These are phyloP conservation scores for Leiothrix lutea DNA, from an alignment of 2,113 vertebrate species.

Conservation along the genomic window DNA sequence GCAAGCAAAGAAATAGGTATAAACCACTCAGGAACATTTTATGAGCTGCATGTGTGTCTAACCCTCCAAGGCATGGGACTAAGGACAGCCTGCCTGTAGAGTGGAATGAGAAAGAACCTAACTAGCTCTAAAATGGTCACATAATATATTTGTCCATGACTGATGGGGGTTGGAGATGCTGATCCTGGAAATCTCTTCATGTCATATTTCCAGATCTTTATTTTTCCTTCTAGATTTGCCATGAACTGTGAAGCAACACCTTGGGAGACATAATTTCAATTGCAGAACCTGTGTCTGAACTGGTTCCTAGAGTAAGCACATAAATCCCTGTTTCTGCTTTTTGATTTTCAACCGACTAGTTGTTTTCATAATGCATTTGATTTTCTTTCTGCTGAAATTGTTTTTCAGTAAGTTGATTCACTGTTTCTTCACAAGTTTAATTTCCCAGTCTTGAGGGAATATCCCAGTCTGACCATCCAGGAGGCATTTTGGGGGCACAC, in stretches of 20 bases:
- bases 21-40: neutral
- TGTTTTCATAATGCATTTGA: neutral
- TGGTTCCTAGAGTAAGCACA: fast-evolving
- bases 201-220: neutral
- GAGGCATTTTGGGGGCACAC: no score
- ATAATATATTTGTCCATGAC: neutral
- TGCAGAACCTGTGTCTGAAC: neutral
- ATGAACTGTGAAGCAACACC: neutral
- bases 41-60: neutral
- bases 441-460: neutral
- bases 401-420: neutral
- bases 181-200: neutral
- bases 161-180: neutral
- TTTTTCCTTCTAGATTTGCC: neutral
- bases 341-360: neutral
- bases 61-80: neutral
- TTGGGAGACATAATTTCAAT: neutral
- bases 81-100: neutral
- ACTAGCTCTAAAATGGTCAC: neutral
- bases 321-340: neutral
- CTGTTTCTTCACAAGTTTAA: neutral
- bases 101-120: neutral
- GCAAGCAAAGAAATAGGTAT: neutral
- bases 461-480: neutral
- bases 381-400: neutral